Evolutionary conservation across 2,113 vertebrate species (phyloP).

Genomic region (Oncorhynchus clarkii): DNA sequence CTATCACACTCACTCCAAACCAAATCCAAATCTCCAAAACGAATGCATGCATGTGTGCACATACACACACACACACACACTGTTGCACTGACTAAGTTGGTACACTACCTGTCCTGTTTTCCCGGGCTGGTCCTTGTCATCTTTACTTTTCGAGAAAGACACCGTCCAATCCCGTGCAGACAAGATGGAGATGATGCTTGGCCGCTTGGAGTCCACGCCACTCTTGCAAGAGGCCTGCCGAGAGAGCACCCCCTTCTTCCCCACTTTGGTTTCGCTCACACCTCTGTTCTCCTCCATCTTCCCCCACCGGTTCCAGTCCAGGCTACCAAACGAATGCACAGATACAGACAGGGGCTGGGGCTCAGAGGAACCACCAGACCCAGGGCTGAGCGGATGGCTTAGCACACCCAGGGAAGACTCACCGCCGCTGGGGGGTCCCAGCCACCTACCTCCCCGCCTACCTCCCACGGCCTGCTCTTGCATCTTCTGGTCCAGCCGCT

Average conservation of each 20-base stretch:
- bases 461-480: slow-evolving; percentile 71
- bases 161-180: slow-evolving; percentile 86
- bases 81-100: neutral
- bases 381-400: slow-evolving; percentile 64
- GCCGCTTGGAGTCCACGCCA: slow-evolving; percentile 79
- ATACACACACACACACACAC: neutral
- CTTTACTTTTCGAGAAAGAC: slow-evolving; percentile 65
- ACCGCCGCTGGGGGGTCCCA: slow-evolving; percentile 68
- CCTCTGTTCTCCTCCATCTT: slow-evolving; percentile 49
- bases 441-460: slow-evolving; percentile 68
- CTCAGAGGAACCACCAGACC: slow-evolving; percentile 67
- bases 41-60: neutral
- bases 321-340: slow-evolving; percentile 78
- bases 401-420: slow-evolving; percentile 78
- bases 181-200: slow-evolving; percentile 74
- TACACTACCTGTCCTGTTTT: slow-evolving; percentile 82
- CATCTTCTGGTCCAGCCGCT: slow-evolving; percentile 88
- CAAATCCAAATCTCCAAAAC: neutral
- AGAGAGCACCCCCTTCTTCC: slow-evolving; percentile 81
- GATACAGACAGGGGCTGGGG: slow-evolving; percentile 69
- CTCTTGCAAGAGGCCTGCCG: slow-evolving; percentile 79
- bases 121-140: slow-evolving; percentile 78
- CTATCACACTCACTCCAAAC: neutral
- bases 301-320: slow-evolving; percentile 69
- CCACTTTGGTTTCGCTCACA: slow-evolving; percentile 68